A percentile compares a stretch with the other conserved stretches of the same genome.
These are phyloP conservation scores for Bedellia somnulentella DNA, from an alignment of 2,888 invertebrate genomes.

Conservation along the genomic window DNA sequence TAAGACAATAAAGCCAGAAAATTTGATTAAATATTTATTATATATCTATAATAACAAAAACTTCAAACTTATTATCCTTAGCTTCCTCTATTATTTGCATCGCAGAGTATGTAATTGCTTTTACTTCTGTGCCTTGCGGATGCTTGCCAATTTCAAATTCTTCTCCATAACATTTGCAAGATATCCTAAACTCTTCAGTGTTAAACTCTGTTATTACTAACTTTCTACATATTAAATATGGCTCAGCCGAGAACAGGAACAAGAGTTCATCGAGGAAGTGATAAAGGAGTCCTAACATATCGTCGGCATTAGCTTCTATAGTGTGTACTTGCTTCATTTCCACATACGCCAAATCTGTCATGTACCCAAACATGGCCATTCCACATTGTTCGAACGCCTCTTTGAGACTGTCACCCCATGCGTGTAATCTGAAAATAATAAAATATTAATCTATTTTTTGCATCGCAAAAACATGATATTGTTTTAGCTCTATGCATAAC, in stretches of 20 bases:
- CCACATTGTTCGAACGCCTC: constrained; percentile 96
- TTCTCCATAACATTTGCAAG: constrained; percentile 87
- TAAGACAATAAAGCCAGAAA: neutral
- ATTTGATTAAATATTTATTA: neutral
- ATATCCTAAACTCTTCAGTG: constrained; percentile 77
- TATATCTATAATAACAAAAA: constrained; percentile 98
- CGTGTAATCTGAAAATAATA: constrained; percentile 69
- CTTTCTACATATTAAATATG: constrained; percentile 84
- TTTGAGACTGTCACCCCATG: constrained; percentile 85
- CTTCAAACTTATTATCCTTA: constrained; percentile 73
- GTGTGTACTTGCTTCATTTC: constrained; percentile 76
- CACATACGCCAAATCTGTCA: constrained; percentile 88
- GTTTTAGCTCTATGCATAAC: no score
- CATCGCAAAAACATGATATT: neutral
- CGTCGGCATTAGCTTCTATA: constrained; percentile 87
- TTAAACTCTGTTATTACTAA: constrained; percentile 87
- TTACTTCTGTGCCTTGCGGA: constrained; percentile 97
- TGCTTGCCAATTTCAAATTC: constrained; percentile 90
- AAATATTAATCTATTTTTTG: neutral
- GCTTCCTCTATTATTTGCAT: constrained; percentile 88
- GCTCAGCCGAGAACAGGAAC: constrained; percentile 90
- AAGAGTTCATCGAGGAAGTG: constrained; percentile 94
- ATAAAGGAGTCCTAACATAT: constrained; percentile 84
- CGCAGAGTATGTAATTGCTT: constrained; percentile 98
- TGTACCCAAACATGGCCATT: constrained; percentile 96